Evolutionary conservation across 1,140 invertebrate genomes (phyloP).

Genomic region (Drosophila mojavensis): DNA sequence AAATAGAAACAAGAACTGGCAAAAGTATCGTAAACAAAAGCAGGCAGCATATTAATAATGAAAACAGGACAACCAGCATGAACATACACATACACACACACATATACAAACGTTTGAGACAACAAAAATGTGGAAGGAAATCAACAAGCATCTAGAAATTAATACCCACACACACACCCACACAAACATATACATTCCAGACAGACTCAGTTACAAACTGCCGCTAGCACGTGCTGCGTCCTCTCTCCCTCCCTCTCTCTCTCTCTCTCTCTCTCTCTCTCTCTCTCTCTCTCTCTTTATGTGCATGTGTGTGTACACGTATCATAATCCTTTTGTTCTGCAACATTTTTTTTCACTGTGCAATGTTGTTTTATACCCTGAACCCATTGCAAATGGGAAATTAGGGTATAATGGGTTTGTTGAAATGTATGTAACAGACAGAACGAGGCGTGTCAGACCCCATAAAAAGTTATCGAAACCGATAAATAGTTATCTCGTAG

Average conservation of each 20-base stretch:
- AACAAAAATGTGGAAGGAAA: constrained; percentile 31
- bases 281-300: neutral
- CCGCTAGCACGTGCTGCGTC: too few species aligned
- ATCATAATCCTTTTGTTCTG: constrained; percentile 51
- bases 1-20: constrained; percentile 31
- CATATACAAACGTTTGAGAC: constrained; percentile 36
- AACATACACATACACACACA: constrained; percentile 28
- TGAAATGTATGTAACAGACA: too few species aligned
- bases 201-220: too few species aligned
- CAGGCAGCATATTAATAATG: constrained; percentile 66
- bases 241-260: too few species aligned
- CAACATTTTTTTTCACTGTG: constrained; percentile 35
- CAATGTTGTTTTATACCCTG: constrained; percentile 17
- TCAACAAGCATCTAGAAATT: constrained; percentile 63
- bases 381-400: too few species aligned
- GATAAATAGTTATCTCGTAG: too few species aligned
- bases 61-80: constrained; percentile 46
- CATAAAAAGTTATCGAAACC: too few species aligned
- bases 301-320: constrained; percentile 36
- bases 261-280: too few species aligned
- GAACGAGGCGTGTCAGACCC: too few species aligned
- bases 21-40: constrained; percentile 54
- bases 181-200: neutral
- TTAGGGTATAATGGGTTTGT: too few species aligned
- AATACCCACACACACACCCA: constrained; percentile 45